Evolutionary conservation across 2,113 vertebrate species (phyloP).

Genomic region (Azemiops feae): DNA sequence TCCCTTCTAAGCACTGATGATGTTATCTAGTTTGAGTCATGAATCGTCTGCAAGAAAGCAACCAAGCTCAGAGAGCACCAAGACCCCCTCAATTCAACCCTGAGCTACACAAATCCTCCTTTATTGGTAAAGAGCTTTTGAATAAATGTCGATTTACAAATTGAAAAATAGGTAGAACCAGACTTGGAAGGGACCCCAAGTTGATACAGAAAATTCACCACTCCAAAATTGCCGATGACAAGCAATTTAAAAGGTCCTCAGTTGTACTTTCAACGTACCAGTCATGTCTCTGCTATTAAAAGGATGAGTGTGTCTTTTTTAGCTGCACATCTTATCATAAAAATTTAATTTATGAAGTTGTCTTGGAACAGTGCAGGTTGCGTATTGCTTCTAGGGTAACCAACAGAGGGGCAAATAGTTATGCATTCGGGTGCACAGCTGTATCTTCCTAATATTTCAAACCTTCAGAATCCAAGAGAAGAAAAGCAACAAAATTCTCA

Average conservation of each 20-base stretch:
- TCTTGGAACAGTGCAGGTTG: not conserved
- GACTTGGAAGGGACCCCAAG: not conserved
- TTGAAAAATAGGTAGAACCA: not conserved
- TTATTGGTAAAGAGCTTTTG: not conserved
- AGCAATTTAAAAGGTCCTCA: not conserved
- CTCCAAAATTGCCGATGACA: not conserved
- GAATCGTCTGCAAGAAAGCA: not conserved
- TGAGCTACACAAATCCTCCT: not conserved
- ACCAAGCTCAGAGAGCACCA: not conserved
- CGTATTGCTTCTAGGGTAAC: not conserved
- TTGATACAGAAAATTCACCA: not conserved
- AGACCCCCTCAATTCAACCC: not conserved
- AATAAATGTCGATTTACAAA: not conserved
- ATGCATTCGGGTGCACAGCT: not conserved
- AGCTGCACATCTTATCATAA: not conserved
- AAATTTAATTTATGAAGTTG: not conserved
- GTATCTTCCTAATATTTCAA: not conserved
- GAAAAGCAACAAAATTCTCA: not conserved
- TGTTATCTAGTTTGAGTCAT: not conserved
- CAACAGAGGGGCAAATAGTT: not conserved
- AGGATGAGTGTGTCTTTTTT: not conserved
- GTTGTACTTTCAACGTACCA: not conserved
- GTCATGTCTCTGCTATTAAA: not conserved
- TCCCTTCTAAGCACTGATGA: not conserved
- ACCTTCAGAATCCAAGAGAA: not conserved